phyloP scores from a whole-genome alignment of 2,113 vertebrate genomes.

The Crotalus viridis region DNA sequence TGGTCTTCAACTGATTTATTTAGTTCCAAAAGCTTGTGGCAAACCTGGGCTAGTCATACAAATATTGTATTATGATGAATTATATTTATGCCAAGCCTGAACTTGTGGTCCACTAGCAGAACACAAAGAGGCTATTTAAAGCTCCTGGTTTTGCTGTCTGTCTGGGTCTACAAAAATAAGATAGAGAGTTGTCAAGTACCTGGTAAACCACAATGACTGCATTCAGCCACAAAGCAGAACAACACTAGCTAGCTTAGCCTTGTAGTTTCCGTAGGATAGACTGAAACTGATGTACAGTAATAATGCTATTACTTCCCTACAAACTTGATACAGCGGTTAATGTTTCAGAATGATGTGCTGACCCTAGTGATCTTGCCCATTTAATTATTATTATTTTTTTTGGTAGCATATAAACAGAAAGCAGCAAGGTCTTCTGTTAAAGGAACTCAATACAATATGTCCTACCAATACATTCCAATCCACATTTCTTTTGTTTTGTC shows the following conservation, averaged over 20 bases:
- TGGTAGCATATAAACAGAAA: constrained; percentile 37
- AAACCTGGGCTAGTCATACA: background rate
- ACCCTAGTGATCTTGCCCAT: constrained; percentile 42
- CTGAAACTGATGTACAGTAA: constrained; percentile 17
- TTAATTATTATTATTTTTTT: constrained; percentile 37
- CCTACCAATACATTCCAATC: constrained; percentile 1
- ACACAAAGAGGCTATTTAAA: background rate
- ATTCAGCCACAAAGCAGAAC: constrained; percentile 28
- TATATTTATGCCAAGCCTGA: background rate
- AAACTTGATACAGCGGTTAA: constrained; percentile 51
- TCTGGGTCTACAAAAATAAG: background rate
- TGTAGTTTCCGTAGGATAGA: constrained; percentile 25
- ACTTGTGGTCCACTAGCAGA: background rate
- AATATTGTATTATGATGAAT: background rate
- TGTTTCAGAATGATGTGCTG: constrained; percentile 52
- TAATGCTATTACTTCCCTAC: constrained; percentile 36
- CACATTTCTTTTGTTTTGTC: constrained; percentile 28
- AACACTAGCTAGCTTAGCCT: constrained; percentile 51
- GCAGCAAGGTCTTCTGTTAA: constrained; percentile 42
- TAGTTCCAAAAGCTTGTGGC: background rate
- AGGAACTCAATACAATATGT: constrained; percentile 30
- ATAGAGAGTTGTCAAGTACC: background rate
- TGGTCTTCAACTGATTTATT: background rate
- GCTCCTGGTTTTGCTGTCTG: background rate
- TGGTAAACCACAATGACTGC: background rate